Base-by-base conservation (phyloP, 2,888 invertebrate species). In the Ametastegia equiseti region DNA sequence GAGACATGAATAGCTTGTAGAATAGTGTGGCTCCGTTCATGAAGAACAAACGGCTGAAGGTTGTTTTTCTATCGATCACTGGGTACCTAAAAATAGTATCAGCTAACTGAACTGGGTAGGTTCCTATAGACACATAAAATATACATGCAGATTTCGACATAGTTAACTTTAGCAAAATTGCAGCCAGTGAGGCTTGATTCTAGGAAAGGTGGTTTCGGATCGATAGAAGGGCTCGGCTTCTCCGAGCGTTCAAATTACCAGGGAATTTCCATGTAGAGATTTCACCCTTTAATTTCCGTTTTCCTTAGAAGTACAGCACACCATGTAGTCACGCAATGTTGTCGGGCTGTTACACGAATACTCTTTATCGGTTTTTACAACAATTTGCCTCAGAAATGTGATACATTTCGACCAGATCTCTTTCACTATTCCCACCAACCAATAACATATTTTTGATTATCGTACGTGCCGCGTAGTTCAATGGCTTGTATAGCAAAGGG, bases 221-320 rank as follows among this genome's bases (percentile, higher is more conserved):
- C 81, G 81, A 81, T 81, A 80, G 23, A 30, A 79, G 57, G 77
- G 81, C 69, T 69, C 30, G 67, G 81, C 45, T 54, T 81, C 54
- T 57, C 50, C 81, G 19, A 39, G 81, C 81, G 33, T 80, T 81
- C 79, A 79, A 54, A 45, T 81, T 81, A 79, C 79, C 81, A 63
- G 36, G 33, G n/a, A 36, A 27, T 60, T 54, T 33, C 27, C 60
- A 60, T n/a, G 15, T 23, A 42, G 27, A 60, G 45, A 63, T 63
- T 75, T 75, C 54, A 75, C 75, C 54, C 36, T 50, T 75, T 36
- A 50, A 75, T 75, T 54, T 54, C 9, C 36, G 13, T 75, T 75
- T 75, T 36, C 36, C 5, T 1, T 27, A 33, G 11, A 36, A 50
- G 9, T n/a, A 54, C 54, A n/a, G 7, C 11, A 27, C 27, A n/a